phyloP scores from a whole-genome alignment of 2,888 invertebrate genomes.

The Mongoloraphidia duomilia region DNA sequence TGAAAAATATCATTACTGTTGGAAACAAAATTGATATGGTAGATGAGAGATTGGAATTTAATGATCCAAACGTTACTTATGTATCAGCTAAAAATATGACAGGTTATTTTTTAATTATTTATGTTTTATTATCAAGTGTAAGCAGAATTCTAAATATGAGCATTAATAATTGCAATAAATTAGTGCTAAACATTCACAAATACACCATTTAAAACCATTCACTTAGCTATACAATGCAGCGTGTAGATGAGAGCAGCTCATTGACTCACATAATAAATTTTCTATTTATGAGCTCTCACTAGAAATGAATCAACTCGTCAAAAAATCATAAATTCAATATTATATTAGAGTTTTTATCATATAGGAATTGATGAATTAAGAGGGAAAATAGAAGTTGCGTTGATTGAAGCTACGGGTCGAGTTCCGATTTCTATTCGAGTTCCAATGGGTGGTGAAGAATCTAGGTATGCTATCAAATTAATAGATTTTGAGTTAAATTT shows the following conservation, averaged over 20 bases:
- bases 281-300: too few species aligned
- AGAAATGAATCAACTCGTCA: not conserved
- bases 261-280: too few species aligned
- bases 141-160: too few species aligned
- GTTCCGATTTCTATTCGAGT: conserved; percentile 38
- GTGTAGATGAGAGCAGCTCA: too few species aligned
- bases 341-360: conserved; percentile 5
- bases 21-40: conserved; percentile 60
- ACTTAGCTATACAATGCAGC: too few species aligned
- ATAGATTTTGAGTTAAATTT: too few species aligned
- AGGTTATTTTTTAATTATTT: conserved; percentile 1
- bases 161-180: too few species aligned
- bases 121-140: too few species aligned
- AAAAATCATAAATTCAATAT: not conserved
- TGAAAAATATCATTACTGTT: conserved; percentile 46
- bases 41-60: conserved; percentile 11
- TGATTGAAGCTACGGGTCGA: conserved; percentile 38
- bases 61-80: conserved; percentile 17
- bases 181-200: conserved; percentile 8
- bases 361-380: conserved; percentile 33
- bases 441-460: conserved; percentile 40
- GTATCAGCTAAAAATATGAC: conserved; percentile 27
- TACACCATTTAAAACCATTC: conserved; percentile 9
- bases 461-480: conserved; percentile 18
- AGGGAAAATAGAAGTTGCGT: conserved; percentile 29